Percentiles rank a stretch among this genome's conserved stretches.
phyloP scores from a whole-genome alignment of 2,797 vertebrate genomes.

The Cynopterus sphinx region DNA sequence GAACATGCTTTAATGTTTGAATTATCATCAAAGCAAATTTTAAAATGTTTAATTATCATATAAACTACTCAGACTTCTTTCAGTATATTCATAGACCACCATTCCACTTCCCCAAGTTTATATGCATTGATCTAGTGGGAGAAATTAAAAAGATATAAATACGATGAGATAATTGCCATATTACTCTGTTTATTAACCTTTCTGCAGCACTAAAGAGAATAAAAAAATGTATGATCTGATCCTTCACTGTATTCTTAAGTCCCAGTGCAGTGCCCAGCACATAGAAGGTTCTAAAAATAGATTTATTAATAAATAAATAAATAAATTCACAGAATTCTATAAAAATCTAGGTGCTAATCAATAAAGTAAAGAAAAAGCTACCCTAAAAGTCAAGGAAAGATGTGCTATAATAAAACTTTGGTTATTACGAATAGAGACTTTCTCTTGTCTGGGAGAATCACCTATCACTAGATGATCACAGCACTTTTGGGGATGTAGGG shows the following conservation, averaged over 20 bases:
- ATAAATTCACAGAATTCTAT: neutral
- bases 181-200: neutral
- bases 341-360: neutral
- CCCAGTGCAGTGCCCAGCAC: neutral
- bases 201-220: neutral
- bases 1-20: neutral
- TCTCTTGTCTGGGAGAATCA: neutral
- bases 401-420: neutral
- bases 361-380: slow-evolving; percentile 4
- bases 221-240: neutral
- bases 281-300: neutral
- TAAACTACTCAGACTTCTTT: slow-evolving; percentile 9
- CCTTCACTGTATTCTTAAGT: neutral
- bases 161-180: too few relatives aligned
- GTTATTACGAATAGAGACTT: neutral
- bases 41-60: neutral
- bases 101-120: neutral
- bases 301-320: neutral
- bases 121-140: neutral
- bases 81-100: neutral
- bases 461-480: neutral
- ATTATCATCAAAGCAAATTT: neutral
- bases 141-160: neutral
- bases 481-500: neutral
- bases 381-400: neutral